A percentile compares a stretch with the other conserved stretches of the same genome.
Conservation (phyloP, 2,888 invertebrate genomes). For the Lydus trimaculatus region DNA sequence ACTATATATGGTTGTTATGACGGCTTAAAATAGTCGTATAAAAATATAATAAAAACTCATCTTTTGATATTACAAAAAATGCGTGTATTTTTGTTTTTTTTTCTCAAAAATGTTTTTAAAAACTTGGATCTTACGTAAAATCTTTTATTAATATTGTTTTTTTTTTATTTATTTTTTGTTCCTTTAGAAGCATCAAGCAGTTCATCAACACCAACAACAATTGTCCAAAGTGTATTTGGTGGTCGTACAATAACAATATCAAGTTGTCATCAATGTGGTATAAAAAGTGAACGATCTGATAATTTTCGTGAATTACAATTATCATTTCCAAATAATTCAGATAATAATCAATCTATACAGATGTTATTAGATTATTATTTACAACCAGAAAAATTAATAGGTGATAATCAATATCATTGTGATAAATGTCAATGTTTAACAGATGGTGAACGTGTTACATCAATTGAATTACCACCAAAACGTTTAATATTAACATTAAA, state of each 20-base stretch:
- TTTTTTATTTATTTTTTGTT: neutral
- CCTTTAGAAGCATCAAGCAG: conserved; percentile 16
- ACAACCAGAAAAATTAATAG: conserved; percentile 77
- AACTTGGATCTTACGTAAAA: too few relatives aligned
- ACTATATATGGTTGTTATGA: neutral
- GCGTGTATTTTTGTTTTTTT: neutral
- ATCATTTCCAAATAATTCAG: conserved; percentile 68
- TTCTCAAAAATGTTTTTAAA: neutral
- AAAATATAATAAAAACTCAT: neutral
- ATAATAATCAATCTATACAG: conserved; percentile 73
- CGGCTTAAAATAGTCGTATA: neutral
- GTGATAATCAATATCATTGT: conserved; percentile 85
- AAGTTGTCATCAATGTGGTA: conserved; percentile 75
- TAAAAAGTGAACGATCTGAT: conserved; percentile 77
- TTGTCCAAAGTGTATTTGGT: conserved; percentile 77
- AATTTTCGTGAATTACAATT: conserved; percentile 82
- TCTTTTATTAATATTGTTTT: neutral
- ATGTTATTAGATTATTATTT: conserved; percentile 80
- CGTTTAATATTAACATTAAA: conserved; percentile 83
- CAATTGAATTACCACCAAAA: conserved; percentile 76
- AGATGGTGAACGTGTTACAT: conserved; percentile 77
- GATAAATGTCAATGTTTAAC: conserved; percentile 76
- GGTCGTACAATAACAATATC: conserved; percentile 79
- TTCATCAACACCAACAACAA: conserved; percentile 46
- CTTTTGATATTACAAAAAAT: neutral